Conservation (phyloP, 1,140 invertebrate species). For the Pantala flavescens region DNA sequence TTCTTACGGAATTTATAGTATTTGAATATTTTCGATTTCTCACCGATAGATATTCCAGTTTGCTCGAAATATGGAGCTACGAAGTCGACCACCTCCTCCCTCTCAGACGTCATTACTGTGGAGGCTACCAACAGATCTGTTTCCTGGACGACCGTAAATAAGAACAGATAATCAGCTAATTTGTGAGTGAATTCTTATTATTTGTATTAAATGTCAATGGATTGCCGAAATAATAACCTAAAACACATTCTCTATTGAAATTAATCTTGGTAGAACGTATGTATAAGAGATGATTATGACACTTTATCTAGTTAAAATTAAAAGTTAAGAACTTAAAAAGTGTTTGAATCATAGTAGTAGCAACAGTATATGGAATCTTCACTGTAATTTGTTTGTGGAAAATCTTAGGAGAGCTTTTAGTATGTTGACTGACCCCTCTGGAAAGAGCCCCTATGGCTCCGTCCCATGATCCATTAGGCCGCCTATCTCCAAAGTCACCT, state of each 20-base stretch:
- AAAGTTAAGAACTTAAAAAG: too few relatives aligned
- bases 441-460: conserved; percentile 85
- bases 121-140: conserved; percentile 78
- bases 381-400: too few relatives aligned
- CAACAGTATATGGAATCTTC: too few relatives aligned
- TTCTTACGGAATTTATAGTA: too few relatives aligned
- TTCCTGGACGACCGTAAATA: conserved; percentile 43
- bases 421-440: conserved; percentile 49
- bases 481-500: conserved; percentile 32
- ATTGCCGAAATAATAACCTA: conserved; percentile 8
- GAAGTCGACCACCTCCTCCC: conserved; percentile 88
- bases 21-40: conserved; percentile 20
- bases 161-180: conserved; percentile 15
- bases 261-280: too few relatives aligned
- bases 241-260: too few relatives aligned
- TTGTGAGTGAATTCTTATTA: not conserved
- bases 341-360: too few relatives aligned
- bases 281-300: too few relatives aligned
- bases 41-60: conserved; percentile 74
- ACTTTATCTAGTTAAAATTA: too few relatives aligned
- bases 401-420: too few relatives aligned
- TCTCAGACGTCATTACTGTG: conserved; percentile 83
- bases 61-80: conserved; percentile 85
- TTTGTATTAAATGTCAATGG: not conserved
- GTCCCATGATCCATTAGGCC: conserved; percentile 70